These are phyloP conservation scores for Parus major DNA, from an alignment of 2,113 vertebrate genomes.

Conservation along the genomic window DNA sequence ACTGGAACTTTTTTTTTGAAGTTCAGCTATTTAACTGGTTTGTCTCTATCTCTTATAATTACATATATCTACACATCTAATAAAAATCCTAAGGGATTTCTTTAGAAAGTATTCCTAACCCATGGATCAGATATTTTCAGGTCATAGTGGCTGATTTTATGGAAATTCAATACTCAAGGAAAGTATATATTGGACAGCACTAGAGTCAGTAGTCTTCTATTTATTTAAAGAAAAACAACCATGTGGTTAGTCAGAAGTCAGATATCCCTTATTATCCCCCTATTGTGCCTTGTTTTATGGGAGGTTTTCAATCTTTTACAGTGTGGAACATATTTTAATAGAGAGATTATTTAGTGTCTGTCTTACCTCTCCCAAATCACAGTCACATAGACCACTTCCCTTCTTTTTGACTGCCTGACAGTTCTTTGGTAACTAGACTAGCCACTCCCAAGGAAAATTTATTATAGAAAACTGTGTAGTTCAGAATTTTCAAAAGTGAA, in stretches of 20 bases:
- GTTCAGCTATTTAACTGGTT: background rate
- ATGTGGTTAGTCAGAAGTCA: background rate
- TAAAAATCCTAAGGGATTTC: background rate
- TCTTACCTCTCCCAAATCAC: background rate
- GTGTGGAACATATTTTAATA: slow-evolving; percentile 11
- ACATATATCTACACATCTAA: background rate
- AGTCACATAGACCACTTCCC: background rate
- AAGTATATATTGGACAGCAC: slow-evolving; percentile 1
- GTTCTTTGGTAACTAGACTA: background rate
- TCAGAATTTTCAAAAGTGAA: background rate
- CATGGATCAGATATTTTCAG: background rate
- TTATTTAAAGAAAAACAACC: slow-evolving; percentile 13
- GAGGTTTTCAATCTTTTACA: background rate
- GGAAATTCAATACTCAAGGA: background rate
- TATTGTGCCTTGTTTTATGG: background rate
- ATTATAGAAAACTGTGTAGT: background rate
- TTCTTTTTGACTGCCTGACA: background rate
- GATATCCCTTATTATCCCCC: background rate
- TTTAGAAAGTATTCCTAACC: background rate
- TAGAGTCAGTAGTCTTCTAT: background rate
- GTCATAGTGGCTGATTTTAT: background rate
- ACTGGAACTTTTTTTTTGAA: background rate
- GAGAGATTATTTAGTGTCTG: background rate
- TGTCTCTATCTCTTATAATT: background rate
- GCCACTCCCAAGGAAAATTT: background rate